A percentile compares a stretch with the other conserved stretches of the same genome.
Conservation (phyloP, 2,113 vertebrate genomes). For the Morphnarchus princeps region DNA sequence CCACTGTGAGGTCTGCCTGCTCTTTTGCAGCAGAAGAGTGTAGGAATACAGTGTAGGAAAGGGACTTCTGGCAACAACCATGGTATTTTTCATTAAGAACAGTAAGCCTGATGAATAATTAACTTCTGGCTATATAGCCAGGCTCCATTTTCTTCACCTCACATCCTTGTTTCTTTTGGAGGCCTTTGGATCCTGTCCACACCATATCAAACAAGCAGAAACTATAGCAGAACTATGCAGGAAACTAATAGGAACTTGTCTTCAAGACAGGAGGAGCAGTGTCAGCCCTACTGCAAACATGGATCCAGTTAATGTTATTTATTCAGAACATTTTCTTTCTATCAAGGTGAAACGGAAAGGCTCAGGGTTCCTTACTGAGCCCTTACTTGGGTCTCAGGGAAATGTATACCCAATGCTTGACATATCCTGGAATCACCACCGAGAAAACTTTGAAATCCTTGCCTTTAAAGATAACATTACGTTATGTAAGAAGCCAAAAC, state of each 20-base stretch:
- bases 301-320: not conserved
- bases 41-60: not conserved
- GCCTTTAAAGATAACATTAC: not conserved
- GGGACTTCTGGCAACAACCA: not conserved
- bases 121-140: not conserved
- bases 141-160: not conserved
- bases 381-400: not conserved
- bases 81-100: not conserved
- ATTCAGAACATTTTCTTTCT: not conserved
- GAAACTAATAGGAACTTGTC: not conserved
- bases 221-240: not conserved
- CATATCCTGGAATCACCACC: not conserved
- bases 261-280: not conserved
- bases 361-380: not conserved
- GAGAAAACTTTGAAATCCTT: not conserved
- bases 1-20: not conserved
- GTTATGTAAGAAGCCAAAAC: not conserved
- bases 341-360: not conserved
- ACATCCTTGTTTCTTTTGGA: not conserved
- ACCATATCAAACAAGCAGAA: not conserved
- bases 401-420: not conserved
- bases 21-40: not conserved
- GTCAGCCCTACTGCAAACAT: not conserved
- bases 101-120: slow-evolving; percentile 31
- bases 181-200: not conserved